These are phyloP conservation scores for Chorisops tibialis DNA, from an alignment of 2,888 invertebrate genomes.

Conservation along the genomic window DNA sequence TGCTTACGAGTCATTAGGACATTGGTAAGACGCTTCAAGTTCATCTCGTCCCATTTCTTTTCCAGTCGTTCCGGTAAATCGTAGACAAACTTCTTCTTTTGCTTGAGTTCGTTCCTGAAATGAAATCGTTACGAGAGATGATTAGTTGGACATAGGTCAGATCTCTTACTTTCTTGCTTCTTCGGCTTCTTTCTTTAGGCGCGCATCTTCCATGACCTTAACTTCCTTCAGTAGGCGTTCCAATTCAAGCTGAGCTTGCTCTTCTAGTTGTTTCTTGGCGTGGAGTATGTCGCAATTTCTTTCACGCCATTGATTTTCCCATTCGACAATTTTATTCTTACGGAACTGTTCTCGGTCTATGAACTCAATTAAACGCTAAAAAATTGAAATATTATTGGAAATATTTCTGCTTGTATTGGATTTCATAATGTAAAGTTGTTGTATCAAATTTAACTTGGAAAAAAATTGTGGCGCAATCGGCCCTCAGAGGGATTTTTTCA, in stretches of 20 bases:
- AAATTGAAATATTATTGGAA: too few relatives aligned
- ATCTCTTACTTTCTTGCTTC: conserved; percentile 30
- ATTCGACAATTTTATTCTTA: conserved; percentile 55
- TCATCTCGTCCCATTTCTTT: conserved; percentile 62
- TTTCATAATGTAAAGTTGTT: too few relatives aligned
- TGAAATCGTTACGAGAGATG: neutral
- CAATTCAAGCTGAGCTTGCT: conserved; percentile 56
- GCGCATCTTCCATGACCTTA: conserved; percentile 47
- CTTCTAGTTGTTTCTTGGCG: conserved; percentile 47
- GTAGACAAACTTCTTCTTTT: conserved; percentile 30
- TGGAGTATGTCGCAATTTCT: conserved; percentile 47
- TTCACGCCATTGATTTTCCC: conserved; percentile 62
- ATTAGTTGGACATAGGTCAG: neutral
- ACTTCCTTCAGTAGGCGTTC: conserved; percentile 46
- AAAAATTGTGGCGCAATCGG: too few relatives aligned
- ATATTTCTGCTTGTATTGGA: too few relatives aligned
- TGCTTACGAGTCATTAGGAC: conserved; percentile 49
- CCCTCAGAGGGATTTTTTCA: too few relatives aligned
- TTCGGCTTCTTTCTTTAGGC: conserved; percentile 44
- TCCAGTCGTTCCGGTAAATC: conserved; percentile 47
- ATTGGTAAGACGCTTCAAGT: conserved; percentile 60
- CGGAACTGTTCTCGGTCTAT: conserved; percentile 56
- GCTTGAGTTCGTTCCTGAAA: conserved; percentile 18
- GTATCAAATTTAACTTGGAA: too few relatives aligned
- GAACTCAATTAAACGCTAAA: conserved; percentile 50